These are phyloP conservation scores for Musca domestica DNA, from an alignment of 1,140 invertebrate species.

Conservation along the genomic window DNA sequence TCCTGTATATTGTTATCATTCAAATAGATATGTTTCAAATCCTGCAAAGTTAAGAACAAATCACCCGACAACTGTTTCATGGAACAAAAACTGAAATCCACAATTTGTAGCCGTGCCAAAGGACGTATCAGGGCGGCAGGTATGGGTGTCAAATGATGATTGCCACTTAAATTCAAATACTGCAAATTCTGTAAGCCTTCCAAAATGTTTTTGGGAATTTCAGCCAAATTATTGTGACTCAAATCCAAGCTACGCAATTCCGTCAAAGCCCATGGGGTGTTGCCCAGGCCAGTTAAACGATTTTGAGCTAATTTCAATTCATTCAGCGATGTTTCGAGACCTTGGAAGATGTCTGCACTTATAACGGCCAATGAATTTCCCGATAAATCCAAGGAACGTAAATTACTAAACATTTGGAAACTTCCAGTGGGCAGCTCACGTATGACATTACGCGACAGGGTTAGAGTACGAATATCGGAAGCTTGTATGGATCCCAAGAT, in stretches of 20 bases:
- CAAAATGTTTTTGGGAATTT: slow-evolving; percentile 68
- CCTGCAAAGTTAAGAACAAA: slow-evolving; percentile 66
- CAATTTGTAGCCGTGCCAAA: slow-evolving; percentile 60
- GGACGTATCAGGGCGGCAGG: slow-evolving; percentile 61
- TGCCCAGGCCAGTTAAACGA: slow-evolving; percentile 64
- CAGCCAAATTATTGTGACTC: slow-evolving; percentile 74
- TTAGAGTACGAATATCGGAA: slow-evolving; percentile 55
- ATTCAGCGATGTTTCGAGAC: slow-evolving; percentile 70
- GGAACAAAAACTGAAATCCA: slow-evolving; percentile 74
- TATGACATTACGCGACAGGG: slow-evolving; percentile 80
- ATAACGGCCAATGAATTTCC: slow-evolving; percentile 74
- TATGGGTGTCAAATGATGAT: slow-evolving; percentile 65
- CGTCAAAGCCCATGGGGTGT: slow-evolving; percentile 64
- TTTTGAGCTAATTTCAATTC: slow-evolving; percentile 76
- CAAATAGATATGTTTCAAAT: slow-evolving; percentile 66
- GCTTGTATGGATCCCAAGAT: slow-evolving; percentile 65
- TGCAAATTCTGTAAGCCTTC: slow-evolving; percentile 65
- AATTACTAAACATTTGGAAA: slow-evolving; percentile 73
- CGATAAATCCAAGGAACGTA: slow-evolving; percentile 73
- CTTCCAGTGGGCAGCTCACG: slow-evolving; percentile 77
- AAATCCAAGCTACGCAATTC: slow-evolving; percentile 71
- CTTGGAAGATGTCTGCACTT: slow-evolving; percentile 70
- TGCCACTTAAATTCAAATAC: slow-evolving; percentile 76
- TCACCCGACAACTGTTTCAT: slow-evolving; percentile 70
- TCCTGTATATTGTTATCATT: slow-evolving; percentile 68